Conservation (phyloP, 2,888 invertebrate genomes). For the Heliconius ismenius region DNA sequence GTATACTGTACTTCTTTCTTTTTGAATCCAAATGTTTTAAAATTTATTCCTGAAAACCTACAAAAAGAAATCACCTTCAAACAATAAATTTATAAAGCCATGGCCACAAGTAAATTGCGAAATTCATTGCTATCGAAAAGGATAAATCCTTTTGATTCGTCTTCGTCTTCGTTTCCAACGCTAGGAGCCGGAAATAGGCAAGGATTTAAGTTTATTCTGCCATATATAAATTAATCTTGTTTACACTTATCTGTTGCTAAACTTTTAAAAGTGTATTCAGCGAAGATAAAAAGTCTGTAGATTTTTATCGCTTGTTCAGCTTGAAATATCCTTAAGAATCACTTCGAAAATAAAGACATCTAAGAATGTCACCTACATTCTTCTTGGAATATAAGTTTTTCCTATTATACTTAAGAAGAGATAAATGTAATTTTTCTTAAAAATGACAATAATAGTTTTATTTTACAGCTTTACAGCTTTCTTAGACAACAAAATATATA, state of each 20-base stretch:
- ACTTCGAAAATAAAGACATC: neutral
- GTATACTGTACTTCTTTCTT: neutral
- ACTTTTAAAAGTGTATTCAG: conserved; percentile 30
- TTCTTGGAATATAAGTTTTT: too few species aligned
- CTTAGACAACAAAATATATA: neutral
- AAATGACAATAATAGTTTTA: neutral
- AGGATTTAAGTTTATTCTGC: conserved; percentile 58
- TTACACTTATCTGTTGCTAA: conserved; percentile 35
- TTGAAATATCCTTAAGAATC: neutral
- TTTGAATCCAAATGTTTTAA: neutral
- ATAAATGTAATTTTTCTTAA: too few species aligned
- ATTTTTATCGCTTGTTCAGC: neutral
- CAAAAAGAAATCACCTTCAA: neutral
- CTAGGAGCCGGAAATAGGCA: conserved; percentile 45
- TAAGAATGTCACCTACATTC: too few species aligned
- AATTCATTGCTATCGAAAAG: conserved; percentile 69
- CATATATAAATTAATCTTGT: conserved; percentile 58
- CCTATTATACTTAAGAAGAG: too few species aligned
- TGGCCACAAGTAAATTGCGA: conserved; percentile 54
- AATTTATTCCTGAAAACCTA: neutral
- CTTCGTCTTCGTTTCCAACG: conserved; percentile 47
- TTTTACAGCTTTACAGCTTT: neutral
- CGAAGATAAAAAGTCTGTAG: conserved; percentile 13
- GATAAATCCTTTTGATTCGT: conserved; percentile 65
- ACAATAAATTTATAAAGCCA: conserved; percentile 25